phyloP scores from a whole-genome alignment of 2,113 vertebrate genomes.

The Hemibagrus wyckioides region DNA sequence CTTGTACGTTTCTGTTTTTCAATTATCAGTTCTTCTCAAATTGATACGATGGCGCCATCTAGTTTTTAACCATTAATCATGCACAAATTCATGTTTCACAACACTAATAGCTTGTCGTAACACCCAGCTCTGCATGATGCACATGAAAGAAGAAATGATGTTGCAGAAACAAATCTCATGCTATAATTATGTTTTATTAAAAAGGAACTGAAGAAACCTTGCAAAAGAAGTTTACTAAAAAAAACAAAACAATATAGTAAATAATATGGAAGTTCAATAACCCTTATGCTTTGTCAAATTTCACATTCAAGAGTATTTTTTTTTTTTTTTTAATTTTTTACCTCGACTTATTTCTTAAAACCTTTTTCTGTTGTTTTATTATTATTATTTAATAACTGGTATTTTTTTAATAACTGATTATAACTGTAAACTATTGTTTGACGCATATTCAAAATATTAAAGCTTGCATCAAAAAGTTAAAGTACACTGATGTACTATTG shows the following conservation, averaged over 20 bases:
- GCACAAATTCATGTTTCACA: background rate
- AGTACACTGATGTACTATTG: background rate
- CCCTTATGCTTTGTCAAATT: background rate
- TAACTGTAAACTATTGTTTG: background rate
- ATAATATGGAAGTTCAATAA: background rate
- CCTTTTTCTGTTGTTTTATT: background rate
- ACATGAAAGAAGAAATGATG: background rate
- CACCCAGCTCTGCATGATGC: background rate
- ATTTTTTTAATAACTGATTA: background rate
- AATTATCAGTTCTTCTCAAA: background rate
- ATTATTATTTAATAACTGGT: too few relatives aligned
- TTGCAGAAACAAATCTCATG: background rate
- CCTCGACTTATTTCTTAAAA: background rate
- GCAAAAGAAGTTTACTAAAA: background rate
- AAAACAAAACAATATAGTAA: too few relatives aligned
- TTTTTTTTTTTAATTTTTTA: background rate
- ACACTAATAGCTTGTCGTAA: background rate
- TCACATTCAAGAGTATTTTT: background rate
- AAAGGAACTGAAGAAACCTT: background rate
- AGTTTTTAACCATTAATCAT: background rate
- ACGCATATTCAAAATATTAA: background rate
- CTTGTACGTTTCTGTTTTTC: background rate
- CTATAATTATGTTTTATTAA: background rate
- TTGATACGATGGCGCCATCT: constrained; percentile 34
- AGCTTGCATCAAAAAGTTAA: background rate